Base-by-base conservation (phyloP, 2,888 invertebrate genomes). In the Platycheirus albimanus region DNA sequence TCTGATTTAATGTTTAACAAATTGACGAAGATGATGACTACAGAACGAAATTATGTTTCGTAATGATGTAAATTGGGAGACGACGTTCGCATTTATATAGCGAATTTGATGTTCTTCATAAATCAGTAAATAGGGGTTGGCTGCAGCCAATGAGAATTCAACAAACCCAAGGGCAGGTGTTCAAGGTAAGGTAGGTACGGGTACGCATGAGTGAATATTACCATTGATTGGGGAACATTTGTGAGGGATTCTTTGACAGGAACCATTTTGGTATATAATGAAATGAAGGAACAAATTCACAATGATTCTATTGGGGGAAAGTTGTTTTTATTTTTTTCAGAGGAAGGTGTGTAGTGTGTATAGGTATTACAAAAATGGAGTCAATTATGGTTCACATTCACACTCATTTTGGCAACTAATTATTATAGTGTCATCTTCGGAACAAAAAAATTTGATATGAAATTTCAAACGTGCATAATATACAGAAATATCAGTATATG, bases 71-170 rank as follows among this genome's bases (percentile, higher is more conserved):
- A 54, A 47, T 69, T 49, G 19, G 41, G 36, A 28, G 43, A 15
- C 15, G 52, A 69, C 49, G 13, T 10, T 24, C 41, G 47, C n/a
- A 63, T 69, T 79, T 79, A 74, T 79, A 79, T 74, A 79, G 38
- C 41, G 13, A 63, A 51, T 69, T 63, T 24, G n/a, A 66, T 33
- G 54, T 63, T 54, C 49, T 30, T 69, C 49, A 24, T 56, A 66
- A 72, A 61, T 69, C 41, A 67, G 72, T 67, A 47, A 45, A 30
- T 38, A 79, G 54, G 74, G 75, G 67, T n/a, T 79, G 56, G 38
- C 19, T 24, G 11, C 74, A 45, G 28, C 79, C 79, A 79, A 79
- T 79, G 61, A 63, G 36, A 75, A 20, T 4, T 7, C 24, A 75
- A 49, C 33, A 19, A 49, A n/a, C 20, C 10, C 8, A 13, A 51